A percentile compares a stretch with the other conserved stretches of the same genome.
Conservation (phyloP, 1,140 invertebrate species). For the Mya arenaria region DNA sequence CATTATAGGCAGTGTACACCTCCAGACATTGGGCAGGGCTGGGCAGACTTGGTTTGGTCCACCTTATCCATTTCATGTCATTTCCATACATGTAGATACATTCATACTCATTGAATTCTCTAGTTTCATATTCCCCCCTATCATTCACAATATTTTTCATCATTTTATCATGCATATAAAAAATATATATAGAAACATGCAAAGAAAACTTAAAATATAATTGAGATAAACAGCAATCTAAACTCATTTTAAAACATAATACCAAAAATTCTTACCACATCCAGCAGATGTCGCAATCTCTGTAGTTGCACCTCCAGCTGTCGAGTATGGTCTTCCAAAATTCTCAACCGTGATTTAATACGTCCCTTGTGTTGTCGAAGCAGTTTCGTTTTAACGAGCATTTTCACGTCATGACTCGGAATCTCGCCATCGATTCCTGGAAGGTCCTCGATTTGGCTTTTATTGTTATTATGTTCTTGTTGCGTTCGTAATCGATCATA, state of each 20-base stretch:
- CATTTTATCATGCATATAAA: no score
- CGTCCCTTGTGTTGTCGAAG: slow-evolving; percentile 96
- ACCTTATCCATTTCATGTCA: no score
- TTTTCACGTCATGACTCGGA: slow-evolving; percentile 87
- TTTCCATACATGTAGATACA: no score
- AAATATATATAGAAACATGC: not conserved
- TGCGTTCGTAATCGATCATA: slow-evolving; percentile 88
- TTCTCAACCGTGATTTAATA: slow-evolving; percentile 97
- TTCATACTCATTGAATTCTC: no score
- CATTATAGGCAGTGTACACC: not conserved
- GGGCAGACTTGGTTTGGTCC: not conserved
- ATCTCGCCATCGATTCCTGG: slow-evolving; percentile 63
- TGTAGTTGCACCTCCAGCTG: slow-evolving; percentile 89
- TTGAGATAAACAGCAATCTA: no score
- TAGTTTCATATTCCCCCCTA: no score
- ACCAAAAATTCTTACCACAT: slow-evolving; percentile 86
- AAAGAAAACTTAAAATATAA: not conserved
- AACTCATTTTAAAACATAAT: no score
- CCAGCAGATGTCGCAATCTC: slow-evolving; percentile 88
- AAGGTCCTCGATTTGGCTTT: slow-evolving; percentile 46
- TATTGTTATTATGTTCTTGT: slow-evolving; percentile 68
- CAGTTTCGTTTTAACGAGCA: slow-evolving; percentile 95
- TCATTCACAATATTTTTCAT: no score
- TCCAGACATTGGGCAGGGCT: not conserved
- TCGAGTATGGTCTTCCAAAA: slow-evolving; percentile 97